Conservation (phyloP, 1,140 invertebrate genomes). For the Heterodera carotae region DNA sequence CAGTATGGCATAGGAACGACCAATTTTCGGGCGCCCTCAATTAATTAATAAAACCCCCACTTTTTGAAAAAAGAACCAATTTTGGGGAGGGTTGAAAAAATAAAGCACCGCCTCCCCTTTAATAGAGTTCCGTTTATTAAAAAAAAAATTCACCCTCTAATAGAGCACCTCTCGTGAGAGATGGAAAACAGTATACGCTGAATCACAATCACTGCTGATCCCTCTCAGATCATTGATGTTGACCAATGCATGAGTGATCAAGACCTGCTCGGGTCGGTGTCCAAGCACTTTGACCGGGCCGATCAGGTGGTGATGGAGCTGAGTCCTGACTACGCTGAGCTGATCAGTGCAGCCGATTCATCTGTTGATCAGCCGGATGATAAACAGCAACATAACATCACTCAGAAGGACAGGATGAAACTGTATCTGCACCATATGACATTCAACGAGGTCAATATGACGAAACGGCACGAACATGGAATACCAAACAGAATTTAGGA, state of each 20-base stretch:
- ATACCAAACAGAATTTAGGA: too few relatives aligned
- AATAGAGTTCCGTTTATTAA: too few relatives aligned
- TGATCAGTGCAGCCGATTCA: not conserved
- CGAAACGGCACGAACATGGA: too few relatives aligned
- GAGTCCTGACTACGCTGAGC: slow-evolving; percentile 20
- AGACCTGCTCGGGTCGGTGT: slow-evolving; percentile 24
- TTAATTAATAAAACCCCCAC: too few relatives aligned
- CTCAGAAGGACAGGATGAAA: slow-evolving; percentile 35
- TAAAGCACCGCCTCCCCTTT: too few relatives aligned
- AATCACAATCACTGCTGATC: too few relatives aligned
- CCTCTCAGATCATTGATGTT: slow-evolving; percentile 22
- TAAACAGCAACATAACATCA: not conserved
- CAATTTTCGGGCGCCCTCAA: too few relatives aligned
- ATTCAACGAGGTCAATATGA: slow-evolving; percentile 12
- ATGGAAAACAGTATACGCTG: too few relatives aligned
- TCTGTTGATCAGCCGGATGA: not conserved
- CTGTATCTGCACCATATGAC: slow-evolving; percentile 33
- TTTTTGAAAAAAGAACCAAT: too few relatives aligned
- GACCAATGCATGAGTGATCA: slow-evolving; percentile 33
- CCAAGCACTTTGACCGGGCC: slow-evolving; percentile 26
- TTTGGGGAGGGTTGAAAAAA: too few relatives aligned
- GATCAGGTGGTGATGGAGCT: slow-evolving; percentile 20
- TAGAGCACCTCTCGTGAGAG: too few relatives aligned
- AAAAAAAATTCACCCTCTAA: too few relatives aligned
- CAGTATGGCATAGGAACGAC: not conserved